Evolutionary conservation across 2,113 vertebrate species (phyloP).

Genomic region (Pristiophorus japonicus): DNA sequence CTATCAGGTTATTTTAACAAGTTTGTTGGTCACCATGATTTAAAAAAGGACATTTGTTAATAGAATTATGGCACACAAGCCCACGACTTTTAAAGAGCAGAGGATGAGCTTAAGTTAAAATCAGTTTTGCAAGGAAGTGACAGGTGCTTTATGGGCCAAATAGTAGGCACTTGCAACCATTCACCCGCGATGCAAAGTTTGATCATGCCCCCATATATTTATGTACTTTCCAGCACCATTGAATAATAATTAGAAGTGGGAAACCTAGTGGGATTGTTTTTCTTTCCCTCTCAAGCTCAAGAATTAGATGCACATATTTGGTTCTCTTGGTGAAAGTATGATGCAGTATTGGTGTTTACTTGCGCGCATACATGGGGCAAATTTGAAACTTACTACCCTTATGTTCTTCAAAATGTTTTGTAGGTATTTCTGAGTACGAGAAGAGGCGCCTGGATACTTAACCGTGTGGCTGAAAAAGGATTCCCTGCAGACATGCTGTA

Average conservation of each 20-base stretch:
- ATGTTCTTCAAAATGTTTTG: neutral
- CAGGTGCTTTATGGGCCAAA: too few species aligned
- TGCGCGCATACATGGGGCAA: too few species aligned
- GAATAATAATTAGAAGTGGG: neutral
- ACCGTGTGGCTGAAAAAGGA: slow-evolving; percentile 61
- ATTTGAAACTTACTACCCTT: neutral
- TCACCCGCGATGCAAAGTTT: too few species aligned
- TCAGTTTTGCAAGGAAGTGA: too few species aligned
- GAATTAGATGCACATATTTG: neutral
- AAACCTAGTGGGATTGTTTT: neutral
- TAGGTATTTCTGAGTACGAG: slow-evolving; percentile 89
- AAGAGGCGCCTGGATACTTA: slow-evolving; percentile 70
- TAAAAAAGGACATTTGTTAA: too few species aligned
- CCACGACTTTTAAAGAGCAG: too few species aligned
- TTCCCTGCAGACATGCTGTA: slow-evolving; percentile 69
- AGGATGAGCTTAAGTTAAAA: too few species aligned
- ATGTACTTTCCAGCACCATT: neutral
- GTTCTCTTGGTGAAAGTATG: neutral
- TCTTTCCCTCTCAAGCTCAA: neutral
- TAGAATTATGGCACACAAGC: too few species aligned
- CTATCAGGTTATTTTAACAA: too few species aligned
- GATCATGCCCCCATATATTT: neutral
- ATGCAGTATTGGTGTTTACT: neutral
- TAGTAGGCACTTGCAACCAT: too few species aligned
- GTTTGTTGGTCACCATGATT: too few species aligned